Base-by-base conservation (phyloP, 2,888 invertebrate species). In the Tanytarsus gracilentus region DNA sequence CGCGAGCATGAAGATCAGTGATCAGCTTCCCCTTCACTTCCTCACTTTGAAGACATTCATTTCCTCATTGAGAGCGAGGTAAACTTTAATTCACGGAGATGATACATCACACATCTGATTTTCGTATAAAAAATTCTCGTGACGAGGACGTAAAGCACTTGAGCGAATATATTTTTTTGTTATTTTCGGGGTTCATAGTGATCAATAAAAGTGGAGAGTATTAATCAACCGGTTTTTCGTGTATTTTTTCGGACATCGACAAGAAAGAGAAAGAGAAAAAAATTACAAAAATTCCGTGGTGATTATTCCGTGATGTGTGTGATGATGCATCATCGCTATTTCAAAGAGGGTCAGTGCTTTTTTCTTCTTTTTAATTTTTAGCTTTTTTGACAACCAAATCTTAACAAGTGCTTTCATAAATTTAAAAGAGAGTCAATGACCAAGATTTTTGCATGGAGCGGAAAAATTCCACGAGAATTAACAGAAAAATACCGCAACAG, bases 291-390 rank as follows among this genome's bases (percentile, higher is more conserved):
- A 51, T 51, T 26, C 16, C 16, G 30, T n/a, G n/a, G n/a, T n/a
- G n/a, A 9, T 9, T 9, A 33, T n/a, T n/a, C 25, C n/a, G n/a
- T 16, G 21, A 9, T 18, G 21, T 27, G 33, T 52, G 21, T 36
- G 33, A 50, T n/a, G 16, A 62, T 23, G 39, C 23, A 52, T 53
- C 33, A 21, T 18, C 27, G 25, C 9, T 48, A 33, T 39, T 49
- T 44, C n/a, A n/a, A n/a, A n/a, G n/a, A 55, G 36, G 51, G 25
- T 62, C 64, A n/a, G 21, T 61, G 8, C 61, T 62, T 14, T 36
- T 26, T 18, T 16, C 5, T 5, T 2, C 2, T 4, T 18, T 16
- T 7, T 18, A 8, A 9, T 21, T 44, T 11, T 59, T 1, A 18
- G 36, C 14, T 18, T 23, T 5, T 14, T 8, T 23, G 50, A 63